phyloP scores from a whole-genome alignment of 2,113 vertebrate species.

The Callocephalon fimbriatum region DNA sequence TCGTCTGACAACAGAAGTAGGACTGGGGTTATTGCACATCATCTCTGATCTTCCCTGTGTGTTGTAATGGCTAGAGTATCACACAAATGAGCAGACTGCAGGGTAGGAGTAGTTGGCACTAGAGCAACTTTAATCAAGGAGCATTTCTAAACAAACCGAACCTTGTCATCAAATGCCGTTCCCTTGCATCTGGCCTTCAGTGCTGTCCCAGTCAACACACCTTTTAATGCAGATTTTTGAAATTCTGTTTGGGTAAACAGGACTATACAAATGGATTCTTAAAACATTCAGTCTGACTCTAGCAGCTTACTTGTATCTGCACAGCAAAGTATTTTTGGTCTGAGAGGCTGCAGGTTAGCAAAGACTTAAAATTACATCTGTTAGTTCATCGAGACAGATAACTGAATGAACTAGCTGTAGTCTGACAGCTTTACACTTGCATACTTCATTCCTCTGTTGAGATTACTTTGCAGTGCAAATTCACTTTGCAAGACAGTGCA shows the following conservation, averaged over 20 bases:
- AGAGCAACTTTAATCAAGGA: conserved; percentile 10
- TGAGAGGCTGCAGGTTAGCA: not conserved
- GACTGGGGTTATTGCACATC: not conserved
- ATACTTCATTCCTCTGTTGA: not conserved
- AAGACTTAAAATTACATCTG: not conserved
- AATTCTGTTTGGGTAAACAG: not conserved
- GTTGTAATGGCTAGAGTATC: not conserved
- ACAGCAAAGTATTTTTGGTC: not conserved
- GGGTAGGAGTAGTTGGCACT: conserved; percentile 10
- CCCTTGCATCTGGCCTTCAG: not conserved
- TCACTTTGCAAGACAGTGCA: not conserved
- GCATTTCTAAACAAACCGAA: conserved; percentile 6
- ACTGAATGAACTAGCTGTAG: not conserved
- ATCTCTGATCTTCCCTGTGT: not conserved
- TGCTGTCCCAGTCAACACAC: not conserved
- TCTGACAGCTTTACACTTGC: not conserved
- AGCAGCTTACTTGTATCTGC: not conserved
- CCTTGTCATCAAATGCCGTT: conserved; percentile 7
- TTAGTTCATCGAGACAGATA: not conserved
- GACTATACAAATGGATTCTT: not conserved
- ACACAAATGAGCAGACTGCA: conserved; percentile 16
- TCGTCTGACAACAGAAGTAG: not conserved
- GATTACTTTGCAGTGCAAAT: not conserved
- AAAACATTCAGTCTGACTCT: not conserved
- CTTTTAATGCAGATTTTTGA: not conserved